Evolutionary conservation across 2,888 invertebrate species (phyloP).

Genomic region (Mesorhabditis belari): DNA sequence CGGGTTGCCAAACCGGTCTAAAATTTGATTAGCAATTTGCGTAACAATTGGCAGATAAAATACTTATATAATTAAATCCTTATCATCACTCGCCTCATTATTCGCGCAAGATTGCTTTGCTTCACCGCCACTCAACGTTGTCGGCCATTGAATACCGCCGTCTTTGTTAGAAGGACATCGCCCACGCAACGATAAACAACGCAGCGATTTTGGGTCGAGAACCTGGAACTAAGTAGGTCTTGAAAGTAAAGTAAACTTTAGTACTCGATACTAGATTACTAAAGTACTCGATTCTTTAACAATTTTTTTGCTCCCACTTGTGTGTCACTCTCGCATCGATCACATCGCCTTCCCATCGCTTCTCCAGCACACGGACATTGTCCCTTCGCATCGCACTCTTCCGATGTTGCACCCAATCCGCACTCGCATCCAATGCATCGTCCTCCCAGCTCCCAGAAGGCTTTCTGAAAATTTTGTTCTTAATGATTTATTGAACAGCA

Average conservation of each 20-base stretch:
- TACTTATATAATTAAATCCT: no score
- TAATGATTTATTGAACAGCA: conserved; percentile 1
- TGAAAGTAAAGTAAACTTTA: no score
- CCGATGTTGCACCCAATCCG: conserved; percentile 36
- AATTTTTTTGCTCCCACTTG: no score
- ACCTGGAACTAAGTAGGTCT: no score
- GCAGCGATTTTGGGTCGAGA: conserved; percentile 30
- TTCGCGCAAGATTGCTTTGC: conserved; percentile 32
- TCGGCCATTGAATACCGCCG: conserved; percentile 46
- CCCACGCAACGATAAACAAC: conserved; percentile 29
- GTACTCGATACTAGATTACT: no score
- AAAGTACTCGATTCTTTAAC: no score
- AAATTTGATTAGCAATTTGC: background rate
- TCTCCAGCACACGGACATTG: conserved; percentile 47
- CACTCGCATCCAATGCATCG: conserved; percentile 42
- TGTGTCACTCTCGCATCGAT: conserved; percentile 5
- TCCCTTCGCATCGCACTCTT: conserved; percentile 35
- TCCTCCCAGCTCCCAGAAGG: background rate
- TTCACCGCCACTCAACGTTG: conserved; percentile 28
- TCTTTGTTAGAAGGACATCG: conserved; percentile 45
- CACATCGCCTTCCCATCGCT: conserved; percentile 34
- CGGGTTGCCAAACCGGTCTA: conserved; percentile 41
- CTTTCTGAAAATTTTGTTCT: background rate
- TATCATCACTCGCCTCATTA: conserved; percentile 12
- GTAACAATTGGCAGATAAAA: no score